These are phyloP conservation scores for Chlamydotis undulata DNA, from an alignment of 2,113 vertebrate genomes.

Conservation along the genomic window DNA sequence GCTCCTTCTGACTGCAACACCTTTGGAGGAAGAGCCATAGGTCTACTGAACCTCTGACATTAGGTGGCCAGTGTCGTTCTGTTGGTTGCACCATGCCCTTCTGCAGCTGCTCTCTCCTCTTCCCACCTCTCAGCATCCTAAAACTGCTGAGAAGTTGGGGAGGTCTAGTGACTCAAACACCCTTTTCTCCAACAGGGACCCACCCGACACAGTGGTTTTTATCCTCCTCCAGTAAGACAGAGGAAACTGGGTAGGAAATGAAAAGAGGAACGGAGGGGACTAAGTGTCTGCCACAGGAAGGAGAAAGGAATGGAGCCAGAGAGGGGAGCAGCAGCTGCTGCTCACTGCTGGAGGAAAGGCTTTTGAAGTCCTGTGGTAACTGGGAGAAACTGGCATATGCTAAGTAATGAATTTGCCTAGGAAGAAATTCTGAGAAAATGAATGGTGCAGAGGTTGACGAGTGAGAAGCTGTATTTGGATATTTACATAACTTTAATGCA, in stretches of 20 bases:
- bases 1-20: background rate
- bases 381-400: background rate
- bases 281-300: background rate
- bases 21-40: background rate
- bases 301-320: background rate
- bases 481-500: background rate
- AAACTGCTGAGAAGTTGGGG: background rate
- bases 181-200: accelerated
- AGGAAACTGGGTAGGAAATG: background rate
- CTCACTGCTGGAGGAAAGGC: background rate
- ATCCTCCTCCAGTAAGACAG: background rate
- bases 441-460: background rate
- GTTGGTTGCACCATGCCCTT: accelerated
- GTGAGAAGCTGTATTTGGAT: background rate
- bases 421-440: background rate
- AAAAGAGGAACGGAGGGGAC: background rate
- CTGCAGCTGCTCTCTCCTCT: background rate
- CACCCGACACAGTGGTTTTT: background rate
- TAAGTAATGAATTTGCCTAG: background rate
- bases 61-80: accelerated
- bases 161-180: background rate
- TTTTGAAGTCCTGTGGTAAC: background rate
- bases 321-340: background rate
- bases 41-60: background rate
- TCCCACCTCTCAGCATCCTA: background rate